Evolutionary conservation across 2,797 vertebrate species (phyloP).

Genomic region (Masticophis lateralis): DNA sequence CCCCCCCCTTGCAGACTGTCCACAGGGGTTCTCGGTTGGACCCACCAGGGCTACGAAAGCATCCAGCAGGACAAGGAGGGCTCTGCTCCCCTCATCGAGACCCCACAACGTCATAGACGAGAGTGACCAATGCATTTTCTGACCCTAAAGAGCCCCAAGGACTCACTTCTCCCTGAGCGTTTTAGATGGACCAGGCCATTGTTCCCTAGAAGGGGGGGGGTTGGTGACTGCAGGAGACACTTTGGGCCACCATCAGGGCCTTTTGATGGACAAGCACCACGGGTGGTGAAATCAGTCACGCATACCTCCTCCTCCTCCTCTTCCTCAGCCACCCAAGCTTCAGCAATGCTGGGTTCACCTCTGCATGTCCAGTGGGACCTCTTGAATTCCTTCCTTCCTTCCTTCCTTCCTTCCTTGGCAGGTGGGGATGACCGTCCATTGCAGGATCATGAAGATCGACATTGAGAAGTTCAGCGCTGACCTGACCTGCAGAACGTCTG

Average conservation of each 20-base stretch:
- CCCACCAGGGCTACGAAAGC: neutral
- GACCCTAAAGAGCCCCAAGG: neutral
- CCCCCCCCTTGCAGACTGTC: neutral
- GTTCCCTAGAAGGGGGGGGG: neutral
- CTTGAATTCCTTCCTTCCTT: neutral
- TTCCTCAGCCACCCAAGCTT: neutral
- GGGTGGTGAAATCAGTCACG: neutral
- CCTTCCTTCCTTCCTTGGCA: constrained; percentile 53
- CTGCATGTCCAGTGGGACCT: neutral
- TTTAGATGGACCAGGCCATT: neutral
- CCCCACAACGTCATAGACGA: neutral
- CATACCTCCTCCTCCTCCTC: neutral
- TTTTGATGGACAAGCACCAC: neutral
- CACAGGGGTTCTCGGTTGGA: neutral
- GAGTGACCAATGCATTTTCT: neutral
- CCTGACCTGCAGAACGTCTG: constrained; percentile 94
- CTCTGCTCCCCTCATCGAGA: neutral
- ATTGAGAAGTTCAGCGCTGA: constrained; percentile 98
- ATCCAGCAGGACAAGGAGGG: neutral
- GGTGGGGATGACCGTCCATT: constrained; percentile 99
- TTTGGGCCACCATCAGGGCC: neutral
- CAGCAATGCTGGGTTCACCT: neutral
- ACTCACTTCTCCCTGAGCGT: neutral
- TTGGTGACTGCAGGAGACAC: neutral
- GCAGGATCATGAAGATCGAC: constrained; percentile 99